phyloP scores from a whole-genome alignment of 2,113 vertebrate genomes.

The Rattus norvegicus region DNA sequence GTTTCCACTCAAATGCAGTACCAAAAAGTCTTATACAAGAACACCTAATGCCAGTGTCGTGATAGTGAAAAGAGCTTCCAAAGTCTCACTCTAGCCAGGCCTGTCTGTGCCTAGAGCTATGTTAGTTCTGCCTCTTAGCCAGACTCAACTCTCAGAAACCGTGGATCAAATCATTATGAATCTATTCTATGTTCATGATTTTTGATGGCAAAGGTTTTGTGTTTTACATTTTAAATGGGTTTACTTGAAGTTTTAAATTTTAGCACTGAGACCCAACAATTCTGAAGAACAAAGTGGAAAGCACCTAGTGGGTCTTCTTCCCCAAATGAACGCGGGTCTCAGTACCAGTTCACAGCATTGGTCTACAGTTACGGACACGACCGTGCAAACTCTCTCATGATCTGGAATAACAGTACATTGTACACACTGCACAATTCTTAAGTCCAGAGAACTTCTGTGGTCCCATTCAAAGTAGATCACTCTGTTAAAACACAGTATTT shows the following conservation, averaged over 20 bases:
- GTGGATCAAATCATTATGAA: background rate
- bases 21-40: background rate
- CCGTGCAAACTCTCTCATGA: background rate
- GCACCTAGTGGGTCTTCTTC: background rate
- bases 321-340: background rate
- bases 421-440: background rate
- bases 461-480: background rate
- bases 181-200: background rate
- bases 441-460: background rate
- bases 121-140: background rate
- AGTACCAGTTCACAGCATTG: background rate
- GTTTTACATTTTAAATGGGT: background rate
- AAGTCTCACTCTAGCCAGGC: background rate
- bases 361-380: background rate
- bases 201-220: background rate
- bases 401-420: background rate
- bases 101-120: background rate
- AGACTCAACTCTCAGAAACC: background rate
- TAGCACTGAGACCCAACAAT: background rate
- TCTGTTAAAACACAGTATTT: background rate
- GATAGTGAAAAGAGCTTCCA: background rate
- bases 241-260: conserved; percentile 7
- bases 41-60: background rate
- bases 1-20: background rate
- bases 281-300: conserved; percentile 1